These are phyloP conservation scores for Schlechtendalia chinensis DNA, from an alignment of 1,140 invertebrate genomes.

Conservation along the genomic window DNA sequence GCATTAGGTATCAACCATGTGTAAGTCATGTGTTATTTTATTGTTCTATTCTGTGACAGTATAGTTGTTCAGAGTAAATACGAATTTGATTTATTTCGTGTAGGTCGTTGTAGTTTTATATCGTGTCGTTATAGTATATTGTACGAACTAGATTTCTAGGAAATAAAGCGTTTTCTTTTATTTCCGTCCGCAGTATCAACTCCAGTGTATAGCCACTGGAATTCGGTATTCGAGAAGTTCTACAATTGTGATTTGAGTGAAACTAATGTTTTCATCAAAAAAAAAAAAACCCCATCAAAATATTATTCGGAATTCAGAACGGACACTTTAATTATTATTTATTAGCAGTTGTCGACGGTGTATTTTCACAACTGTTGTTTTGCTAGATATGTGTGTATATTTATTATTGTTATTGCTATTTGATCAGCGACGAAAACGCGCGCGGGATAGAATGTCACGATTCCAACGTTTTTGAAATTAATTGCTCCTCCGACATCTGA, in stretches of 20 bases:
- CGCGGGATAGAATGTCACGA: not conserved
- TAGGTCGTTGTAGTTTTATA: not conserved
- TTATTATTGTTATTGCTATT: not conserved
- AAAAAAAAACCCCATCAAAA: no score
- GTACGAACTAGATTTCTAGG: not conserved
- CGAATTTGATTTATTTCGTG: not conserved
- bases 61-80: no score
- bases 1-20: not conserved
- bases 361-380: constrained; percentile 4
- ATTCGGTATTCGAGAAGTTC: not conserved
- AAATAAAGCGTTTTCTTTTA: not conserved
- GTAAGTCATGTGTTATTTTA: not conserved
- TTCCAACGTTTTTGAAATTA: constrained; percentile 12
- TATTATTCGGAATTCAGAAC: not conserved
- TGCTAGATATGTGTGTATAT: no score
- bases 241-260: not conserved
- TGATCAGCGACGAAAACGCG: constrained; percentile 8
- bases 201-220: not conserved
- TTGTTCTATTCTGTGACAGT: not conserved
- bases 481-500: not conserved
- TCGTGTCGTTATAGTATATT: not conserved
- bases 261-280: not conserved
- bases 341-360: not conserved
- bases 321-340: not conserved
- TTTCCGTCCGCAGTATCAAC: not conserved